phyloP scores from a whole-genome alignment of 1,140 invertebrate genomes.

The Anoplophora glabripennis region DNA sequence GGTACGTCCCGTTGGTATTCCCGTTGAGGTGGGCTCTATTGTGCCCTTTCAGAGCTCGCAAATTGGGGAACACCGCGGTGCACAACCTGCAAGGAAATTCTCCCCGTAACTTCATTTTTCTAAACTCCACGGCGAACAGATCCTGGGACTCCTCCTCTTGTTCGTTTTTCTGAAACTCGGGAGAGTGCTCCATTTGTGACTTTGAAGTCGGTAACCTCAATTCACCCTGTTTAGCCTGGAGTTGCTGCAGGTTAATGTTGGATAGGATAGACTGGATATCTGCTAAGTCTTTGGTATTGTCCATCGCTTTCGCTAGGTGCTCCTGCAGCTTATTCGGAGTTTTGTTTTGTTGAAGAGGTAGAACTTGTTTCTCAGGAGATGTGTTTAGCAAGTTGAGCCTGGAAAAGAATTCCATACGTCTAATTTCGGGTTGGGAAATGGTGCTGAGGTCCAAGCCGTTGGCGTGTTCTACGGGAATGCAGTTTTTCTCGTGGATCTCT shows the following conservation, averaged over 20 bases:
- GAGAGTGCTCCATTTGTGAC: slow-evolving; percentile 39
- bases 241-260: slow-evolving; percentile 61
- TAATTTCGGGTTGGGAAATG: slow-evolving; percentile 54
- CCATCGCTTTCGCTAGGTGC: slow-evolving; percentile 36
- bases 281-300: slow-evolving; percentile 69
- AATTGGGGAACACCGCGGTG: slow-evolving; percentile 77
- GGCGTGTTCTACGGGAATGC: slow-evolving; percentile 45
- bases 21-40: slow-evolving; percentile 73
- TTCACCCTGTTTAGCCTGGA: slow-evolving; percentile 51
- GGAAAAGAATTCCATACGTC: slow-evolving; percentile 75
- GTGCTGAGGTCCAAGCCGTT: slow-evolving; percentile 32
- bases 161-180: slow-evolving; percentile 40
- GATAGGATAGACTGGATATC: slow-evolving; percentile 80
- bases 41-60: slow-evolving; percentile 87
- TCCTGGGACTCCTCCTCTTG: slow-evolving; percentile 77
- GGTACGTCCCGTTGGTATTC: slow-evolving; percentile 71
- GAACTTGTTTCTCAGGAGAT: slow-evolving; percentile 43
- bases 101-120: slow-evolving; percentile 80
- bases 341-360: neutral
- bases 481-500: slow-evolving; percentile 63
- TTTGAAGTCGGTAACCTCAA: slow-evolving; percentile 48
- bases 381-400: slow-evolving; percentile 73
- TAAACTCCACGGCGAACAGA: slow-evolving; percentile 73
- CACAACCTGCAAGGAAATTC: slow-evolving; percentile 88
- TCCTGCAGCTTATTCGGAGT: slow-evolving; percentile 26